Evolutionary conservation across 1,140 invertebrate genomes (phyloP).

Genomic region (Bradysia coprophila): DNA sequence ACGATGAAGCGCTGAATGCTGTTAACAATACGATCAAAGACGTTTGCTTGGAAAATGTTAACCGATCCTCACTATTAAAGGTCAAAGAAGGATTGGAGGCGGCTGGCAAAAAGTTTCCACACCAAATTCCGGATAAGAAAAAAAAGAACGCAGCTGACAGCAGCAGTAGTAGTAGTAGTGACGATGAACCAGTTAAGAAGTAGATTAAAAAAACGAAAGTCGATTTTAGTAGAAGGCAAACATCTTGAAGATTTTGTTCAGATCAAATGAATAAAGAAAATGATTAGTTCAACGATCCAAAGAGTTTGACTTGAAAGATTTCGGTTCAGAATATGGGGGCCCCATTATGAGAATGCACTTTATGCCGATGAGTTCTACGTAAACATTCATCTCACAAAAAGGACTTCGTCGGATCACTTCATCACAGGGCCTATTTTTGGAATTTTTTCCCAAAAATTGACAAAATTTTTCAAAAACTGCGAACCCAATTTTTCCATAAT

Average conservation of each 20-base stretch:
- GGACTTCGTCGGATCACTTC: too few species aligned
- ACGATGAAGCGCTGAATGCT: slow-evolving; percentile 28
- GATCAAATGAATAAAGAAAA: too few species aligned
- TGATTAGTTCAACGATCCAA: too few species aligned
- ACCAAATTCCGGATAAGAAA: slow-evolving; percentile 18
- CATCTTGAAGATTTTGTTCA: background rate
- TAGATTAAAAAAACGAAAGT: background rate
- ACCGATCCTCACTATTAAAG: slow-evolving; percentile 29
- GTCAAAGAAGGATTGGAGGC: slow-evolving; percentile 29
- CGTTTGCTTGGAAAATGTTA: slow-evolving; percentile 32
- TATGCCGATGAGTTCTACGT: too few species aligned
- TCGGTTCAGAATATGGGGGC: too few species aligned
- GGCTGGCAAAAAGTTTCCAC: slow-evolving; percentile 26
- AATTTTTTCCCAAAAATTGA: too few species aligned
- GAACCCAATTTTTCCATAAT: too few species aligned
- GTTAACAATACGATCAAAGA: slow-evolving; percentile 29
- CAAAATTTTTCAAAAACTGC: too few species aligned
- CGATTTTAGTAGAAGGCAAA: background rate
- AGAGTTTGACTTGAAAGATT: background rate
- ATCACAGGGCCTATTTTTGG: too few species aligned
- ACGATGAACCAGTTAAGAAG: slow-evolving; percentile 14
- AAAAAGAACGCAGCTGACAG: slow-evolving; percentile 15
- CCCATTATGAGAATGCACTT: too few species aligned
- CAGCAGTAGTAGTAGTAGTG: slow-evolving; percentile 16
- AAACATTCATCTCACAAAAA: too few species aligned